These are phyloP conservation scores for Phainopepla nitens DNA, from an alignment of 2,113 vertebrate genomes.

Conservation along the genomic window DNA sequence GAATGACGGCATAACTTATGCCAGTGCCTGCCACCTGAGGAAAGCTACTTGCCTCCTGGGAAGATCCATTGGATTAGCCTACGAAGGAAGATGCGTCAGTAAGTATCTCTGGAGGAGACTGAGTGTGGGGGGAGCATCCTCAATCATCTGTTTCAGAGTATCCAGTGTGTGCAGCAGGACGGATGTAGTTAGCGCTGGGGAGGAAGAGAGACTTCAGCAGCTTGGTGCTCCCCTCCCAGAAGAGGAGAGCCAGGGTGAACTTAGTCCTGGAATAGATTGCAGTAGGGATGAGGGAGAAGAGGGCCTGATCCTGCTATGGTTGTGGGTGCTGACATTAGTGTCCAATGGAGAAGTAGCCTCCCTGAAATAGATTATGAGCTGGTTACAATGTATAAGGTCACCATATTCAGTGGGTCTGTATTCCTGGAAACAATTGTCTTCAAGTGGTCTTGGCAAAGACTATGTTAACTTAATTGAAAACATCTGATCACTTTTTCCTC, in stretches of 20 bases:
- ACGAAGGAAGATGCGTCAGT: conserved; percentile 98
- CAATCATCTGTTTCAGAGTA: background rate
- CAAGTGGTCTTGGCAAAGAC: conserved; percentile 13
- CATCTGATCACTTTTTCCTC: conserved; percentile 43
- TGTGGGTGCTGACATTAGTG: background rate
- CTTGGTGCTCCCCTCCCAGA: background rate
- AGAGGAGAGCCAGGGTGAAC: background rate
- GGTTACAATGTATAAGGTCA: background rate
- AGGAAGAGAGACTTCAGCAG: background rate
- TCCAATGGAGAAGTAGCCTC: background rate
- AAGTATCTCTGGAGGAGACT: conserved; percentile 68
- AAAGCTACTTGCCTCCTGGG: conserved; percentile 95
- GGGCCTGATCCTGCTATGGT: rapidly evolving
- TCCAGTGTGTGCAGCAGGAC: rapidly evolving
- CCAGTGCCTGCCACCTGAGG: conserved; percentile 94
- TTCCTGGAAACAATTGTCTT: conserved; percentile 52
- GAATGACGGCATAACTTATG: conserved; percentile 94
- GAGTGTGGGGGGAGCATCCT: background rate
- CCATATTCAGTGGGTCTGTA: background rate
- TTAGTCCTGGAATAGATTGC: background rate
- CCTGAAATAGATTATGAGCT: background rate
- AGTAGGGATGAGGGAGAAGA: background rate
- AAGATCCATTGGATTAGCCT: conserved; percentile 94
- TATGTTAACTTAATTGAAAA: conserved; percentile 31
- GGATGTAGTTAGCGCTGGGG: background rate